Base-by-base conservation (phyloP, 2,797 vertebrate species). In the Coluber constrictor region DNA sequence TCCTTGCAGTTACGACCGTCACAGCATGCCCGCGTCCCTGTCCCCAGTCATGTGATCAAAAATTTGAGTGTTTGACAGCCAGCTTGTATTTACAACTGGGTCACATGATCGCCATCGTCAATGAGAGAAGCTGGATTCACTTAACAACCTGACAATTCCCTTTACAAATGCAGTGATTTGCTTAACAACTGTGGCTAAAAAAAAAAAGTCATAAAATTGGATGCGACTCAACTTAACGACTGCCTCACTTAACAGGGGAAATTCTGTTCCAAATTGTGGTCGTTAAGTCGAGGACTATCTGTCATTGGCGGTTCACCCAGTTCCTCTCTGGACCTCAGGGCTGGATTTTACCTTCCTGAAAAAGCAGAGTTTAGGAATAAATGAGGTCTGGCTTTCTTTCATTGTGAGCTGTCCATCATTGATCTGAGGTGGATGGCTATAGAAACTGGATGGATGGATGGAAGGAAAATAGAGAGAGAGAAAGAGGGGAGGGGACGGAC, bases 271-370 rank as follows among this genome's bases (percentile, higher is more conserved):
- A 63, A 63, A 63, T 4, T 63, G 27, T 63, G 61, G 61, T 5
- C 0, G 27, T 63, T n/a, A 13, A 29, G 27, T 63, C 11, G 27
- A 63, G 27, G 61, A n/a, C 27, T 63, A 5, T 11, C 27, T 63
- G 11, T n/a, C 0, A n/a, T 15, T n/a, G 12, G 32, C 15, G 5
- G 5, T n/a, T 18, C 2, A 3, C 47, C 47, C 47, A 55, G 43
- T 29, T 15, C 16, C 56, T 0, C n/a, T 8, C 3, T 20, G 15
- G 47, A 27, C 8, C 15, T n/a, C 27, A 0, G 1, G 29, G 8
- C 32, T 37, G 57, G 29, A 32, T 74, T 79, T 43, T 23, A 43
- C 32, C 32, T 0, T 43, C 32, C 32, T 43, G 32, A 20, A 32
- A 9, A 32, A 32, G n/a, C 16, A 13, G 29, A 15, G 2, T 70